Evolutionary conservation across 1,140 invertebrate species (phyloP).

Genomic region (Conus ventricosus): DNA sequence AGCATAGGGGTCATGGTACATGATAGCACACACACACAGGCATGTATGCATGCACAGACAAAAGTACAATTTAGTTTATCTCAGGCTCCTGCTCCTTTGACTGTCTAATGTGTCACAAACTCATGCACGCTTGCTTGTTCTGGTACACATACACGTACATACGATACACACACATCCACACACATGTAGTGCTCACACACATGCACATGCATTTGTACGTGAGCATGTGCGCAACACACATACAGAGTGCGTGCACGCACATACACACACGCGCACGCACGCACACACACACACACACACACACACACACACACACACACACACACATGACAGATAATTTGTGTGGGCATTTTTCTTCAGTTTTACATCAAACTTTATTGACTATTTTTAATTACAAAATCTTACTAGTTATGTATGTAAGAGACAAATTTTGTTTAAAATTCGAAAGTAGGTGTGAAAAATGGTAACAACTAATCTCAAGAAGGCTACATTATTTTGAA

Average conservation of each 20-base stretch:
- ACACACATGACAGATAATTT: neutral
- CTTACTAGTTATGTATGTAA: no score
- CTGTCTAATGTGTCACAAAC: neutral
- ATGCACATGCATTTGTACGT: neutral
- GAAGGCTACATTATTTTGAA: no score
- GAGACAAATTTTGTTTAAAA: no score
- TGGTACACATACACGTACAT: neutral
- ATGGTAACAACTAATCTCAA: no score
- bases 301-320: neutral
- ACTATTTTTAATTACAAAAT: no score
- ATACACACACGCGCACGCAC: neutral
- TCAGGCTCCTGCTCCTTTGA: no score
- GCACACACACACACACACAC: neutral
- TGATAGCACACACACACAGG: neutral
- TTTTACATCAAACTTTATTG: no score
- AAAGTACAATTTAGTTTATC: no score
- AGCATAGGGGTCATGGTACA: no score
- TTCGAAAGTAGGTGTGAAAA: no score
- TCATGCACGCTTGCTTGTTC: neutral
- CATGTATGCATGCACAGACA: neutral
- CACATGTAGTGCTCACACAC: neutral
- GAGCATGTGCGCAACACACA: conserved; percentile 2
- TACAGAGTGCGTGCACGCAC: neutral
- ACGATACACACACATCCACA: no score
- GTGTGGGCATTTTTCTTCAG: neutral